Base-by-base conservation (phyloP, 2,113 vertebrate species). In the Chaetops frenatus region DNA sequence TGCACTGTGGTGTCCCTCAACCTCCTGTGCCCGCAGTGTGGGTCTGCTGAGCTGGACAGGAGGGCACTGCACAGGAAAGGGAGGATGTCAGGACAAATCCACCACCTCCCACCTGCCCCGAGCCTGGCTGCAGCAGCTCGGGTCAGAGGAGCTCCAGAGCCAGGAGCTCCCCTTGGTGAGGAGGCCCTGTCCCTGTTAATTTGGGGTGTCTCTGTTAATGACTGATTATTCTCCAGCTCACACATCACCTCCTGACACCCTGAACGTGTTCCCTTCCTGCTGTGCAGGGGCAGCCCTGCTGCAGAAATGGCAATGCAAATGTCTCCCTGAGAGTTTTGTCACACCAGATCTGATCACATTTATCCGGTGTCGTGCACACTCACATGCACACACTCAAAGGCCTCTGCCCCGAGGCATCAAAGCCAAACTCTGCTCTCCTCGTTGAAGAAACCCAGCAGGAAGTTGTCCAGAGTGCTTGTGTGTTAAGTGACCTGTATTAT, bases 321-420 rank as follows among this genome's bases (percentile, higher is more conserved):
- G 81, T 78, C 72, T 74, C 57, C 95, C 81, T 86, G 80, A 80
- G 64, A 27, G 85, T 94, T 94, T 96, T 97, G 95, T 96, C 96
- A 92, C 83, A 84, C 38, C 38, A 20, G 27, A 97, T 96, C 86
- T 92, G 93, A 92, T 95, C 95, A 96, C 27, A 89, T 92, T 79
- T 91, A 74, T 60, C 81, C 33, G 1, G 72, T 92, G 91, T 83
- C 83, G 24, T 44, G 94, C 92, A 85, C 89, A 47, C 7, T 13
- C 44, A 18, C 38, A 33, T 19, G 40, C 51, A 44, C 57, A 7
- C 15, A 5, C 77, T 87, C 61, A 27, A 13, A 72, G 66, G 27
- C 22, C 5, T 83, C 90, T 94, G 69, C 69, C 91, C 56, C 4
- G 36, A 53, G 76, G 94, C 35, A 16, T 58, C 71, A 50, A 80